Conservation (phyloP, 2,888 invertebrate species). For the Drosophila robusta region DNA sequence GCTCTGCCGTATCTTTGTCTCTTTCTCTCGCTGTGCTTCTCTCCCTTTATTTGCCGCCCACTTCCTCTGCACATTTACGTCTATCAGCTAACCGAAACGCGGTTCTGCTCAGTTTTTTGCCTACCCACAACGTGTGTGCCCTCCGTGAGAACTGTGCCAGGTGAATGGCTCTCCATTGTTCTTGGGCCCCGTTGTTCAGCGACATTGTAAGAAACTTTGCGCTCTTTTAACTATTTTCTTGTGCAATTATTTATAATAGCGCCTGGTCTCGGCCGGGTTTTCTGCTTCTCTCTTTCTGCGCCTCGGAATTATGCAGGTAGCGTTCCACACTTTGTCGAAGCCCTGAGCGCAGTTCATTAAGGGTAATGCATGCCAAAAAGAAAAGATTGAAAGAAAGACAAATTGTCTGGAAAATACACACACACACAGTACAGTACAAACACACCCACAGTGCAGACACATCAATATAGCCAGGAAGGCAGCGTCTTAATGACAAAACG, state of each 20-base stretch:
- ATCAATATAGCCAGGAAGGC: constrained; percentile 18
- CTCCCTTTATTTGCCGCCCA: constrained; percentile 21
- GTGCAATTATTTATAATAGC: constrained; percentile 78
- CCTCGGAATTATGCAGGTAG: constrained; percentile 60
- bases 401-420: constrained; percentile 45
- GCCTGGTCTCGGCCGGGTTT: constrained; percentile 50
- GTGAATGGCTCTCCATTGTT: constrained; percentile 57
- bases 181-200: constrained; percentile 44
- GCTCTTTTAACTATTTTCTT: constrained; percentile 71
- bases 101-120: constrained; percentile 38
- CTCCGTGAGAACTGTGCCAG: constrained; percentile 73
- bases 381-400: constrained; percentile 66
- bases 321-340: constrained; percentile 42
- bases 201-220: constrained; percentile 50
- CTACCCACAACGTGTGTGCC: constrained; percentile 43
- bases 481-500: constrained; percentile 45
- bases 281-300: constrained; percentile 29
- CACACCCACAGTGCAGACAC: constrained; percentile 12
- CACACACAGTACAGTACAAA: constrained; percentile 11
- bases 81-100: constrained; percentile 30
- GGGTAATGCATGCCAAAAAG: constrained; percentile 73
- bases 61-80: constrained; percentile 11
- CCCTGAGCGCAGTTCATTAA: constrained; percentile 66
- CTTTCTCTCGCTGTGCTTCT: background rate
- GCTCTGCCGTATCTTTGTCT: constrained; percentile 2